Evolutionary conservation across 2,888 invertebrate genomes (phyloP).

Genomic region (Volucella bombylans): DNA sequence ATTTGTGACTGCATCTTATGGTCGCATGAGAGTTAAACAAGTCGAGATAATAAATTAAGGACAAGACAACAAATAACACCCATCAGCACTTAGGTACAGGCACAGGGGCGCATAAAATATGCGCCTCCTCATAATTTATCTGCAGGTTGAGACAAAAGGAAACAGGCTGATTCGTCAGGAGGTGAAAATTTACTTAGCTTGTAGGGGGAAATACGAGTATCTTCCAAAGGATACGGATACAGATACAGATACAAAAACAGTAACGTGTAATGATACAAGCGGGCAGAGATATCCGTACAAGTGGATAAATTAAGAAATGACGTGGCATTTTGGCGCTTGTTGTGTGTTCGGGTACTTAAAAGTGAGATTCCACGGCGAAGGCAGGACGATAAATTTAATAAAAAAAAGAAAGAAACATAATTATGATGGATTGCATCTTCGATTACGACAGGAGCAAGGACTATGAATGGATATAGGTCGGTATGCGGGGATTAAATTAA

Average conservation of each 20-base stretch:
- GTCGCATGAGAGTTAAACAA: constrained; percentile 28
- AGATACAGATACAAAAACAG: not conserved
- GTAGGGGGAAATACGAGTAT: constrained; percentile 6
- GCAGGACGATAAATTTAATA: constrained; percentile 54
- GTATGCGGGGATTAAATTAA: constrained; percentile 14
- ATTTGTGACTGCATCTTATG: constrained; percentile 36
- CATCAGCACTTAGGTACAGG: constrained; percentile 14
- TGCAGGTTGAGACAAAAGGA: constrained; percentile 2
- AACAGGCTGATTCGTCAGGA: not conserved
- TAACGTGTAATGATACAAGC: constrained; percentile 26
- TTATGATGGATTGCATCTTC: constrained; percentile 57
- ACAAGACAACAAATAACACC: constrained; percentile 39
- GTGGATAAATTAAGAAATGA: constrained; percentile 60
- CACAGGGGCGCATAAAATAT: constrained; percentile 30
- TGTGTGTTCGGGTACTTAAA: constrained; percentile 36
- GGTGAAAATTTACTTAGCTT: not conserved
- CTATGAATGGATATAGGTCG: not conserved
- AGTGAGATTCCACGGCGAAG: constrained; percentile 8
- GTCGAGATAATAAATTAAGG: constrained; percentile 53
- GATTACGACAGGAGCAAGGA: not conserved
- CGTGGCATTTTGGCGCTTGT: constrained; percentile 5
- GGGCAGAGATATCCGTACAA: constrained; percentile 17
- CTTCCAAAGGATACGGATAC: not conserved
- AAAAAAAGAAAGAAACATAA: constrained; percentile 42
- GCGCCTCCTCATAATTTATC: constrained; percentile 30